Conservation (phyloP, 92 coral and sea anemone genomes). For the Palythoa heliodiscus region DNA sequence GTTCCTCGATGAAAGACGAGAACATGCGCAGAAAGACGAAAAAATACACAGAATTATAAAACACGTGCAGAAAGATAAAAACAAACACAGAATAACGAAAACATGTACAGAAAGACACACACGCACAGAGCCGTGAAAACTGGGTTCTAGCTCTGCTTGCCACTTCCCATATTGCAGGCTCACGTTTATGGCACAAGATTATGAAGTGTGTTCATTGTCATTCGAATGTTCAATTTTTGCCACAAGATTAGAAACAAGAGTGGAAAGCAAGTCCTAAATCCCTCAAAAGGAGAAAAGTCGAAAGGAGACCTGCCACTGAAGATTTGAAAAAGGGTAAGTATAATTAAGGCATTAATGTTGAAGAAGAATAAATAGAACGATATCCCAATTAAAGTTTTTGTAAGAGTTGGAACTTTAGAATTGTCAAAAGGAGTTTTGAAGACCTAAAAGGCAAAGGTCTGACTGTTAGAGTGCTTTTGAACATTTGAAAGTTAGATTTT, state of each 20-base stretch:
- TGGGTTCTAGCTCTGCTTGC: not conserved
- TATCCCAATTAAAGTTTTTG: constrained; percentile 12
- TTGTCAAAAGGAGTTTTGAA: constrained; percentile 25
- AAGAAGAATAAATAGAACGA: constrained; percentile 31
- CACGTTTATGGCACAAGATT: not conserved
- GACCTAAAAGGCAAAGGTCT: constrained; percentile 33
- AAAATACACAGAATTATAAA: too few species aligned
- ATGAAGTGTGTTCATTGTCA: constrained; percentile 1
- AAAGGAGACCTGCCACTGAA: not conserved
- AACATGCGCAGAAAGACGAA: too few species aligned
- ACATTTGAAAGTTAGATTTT: constrained; percentile 11
- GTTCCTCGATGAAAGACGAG: too few species aligned
- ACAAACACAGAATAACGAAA: too few species aligned
- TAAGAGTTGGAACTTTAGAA: constrained; percentile 35
- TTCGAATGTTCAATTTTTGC: constrained; percentile 6
- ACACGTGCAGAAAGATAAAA: not conserved
- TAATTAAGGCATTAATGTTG: not conserved
- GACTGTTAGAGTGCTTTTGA: constrained; percentile 6
- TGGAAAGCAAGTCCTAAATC: not conserved
- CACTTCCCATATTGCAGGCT: not conserved
- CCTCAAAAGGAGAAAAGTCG: not conserved
- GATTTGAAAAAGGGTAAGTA: not conserved
- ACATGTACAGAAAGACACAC: too few species aligned
- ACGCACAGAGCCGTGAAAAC: not conserved
- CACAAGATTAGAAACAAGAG: constrained; percentile 21